These are phyloP conservation scores for Poecilobothrus nobilitatus DNA, from an alignment of 2,888 invertebrate genomes.

Conservation along the genomic window DNA sequence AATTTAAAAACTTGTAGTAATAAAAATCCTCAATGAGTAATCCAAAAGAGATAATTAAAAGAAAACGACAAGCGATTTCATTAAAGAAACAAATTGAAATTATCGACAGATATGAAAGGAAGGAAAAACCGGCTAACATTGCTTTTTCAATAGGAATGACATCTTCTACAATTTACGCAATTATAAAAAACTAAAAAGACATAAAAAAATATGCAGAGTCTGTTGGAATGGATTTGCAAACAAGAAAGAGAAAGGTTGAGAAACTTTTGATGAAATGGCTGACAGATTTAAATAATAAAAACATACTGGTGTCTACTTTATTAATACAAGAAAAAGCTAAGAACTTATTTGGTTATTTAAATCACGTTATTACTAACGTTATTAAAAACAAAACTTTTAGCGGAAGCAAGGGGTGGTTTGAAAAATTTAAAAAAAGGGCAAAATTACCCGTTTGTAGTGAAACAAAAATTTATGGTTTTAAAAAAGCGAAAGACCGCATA, in stretches of 20 bases:
- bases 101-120: background rate
- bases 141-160: background rate
- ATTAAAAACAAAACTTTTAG: background rate
- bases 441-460: background rate
- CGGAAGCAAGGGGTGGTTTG: background rate
- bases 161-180: background rate
- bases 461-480: background rate
- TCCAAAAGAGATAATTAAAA: too few species aligned
- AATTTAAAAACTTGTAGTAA: too few species aligned
- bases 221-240: background rate
- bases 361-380: background rate
- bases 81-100: background rate
- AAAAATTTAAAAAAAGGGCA: background rate
- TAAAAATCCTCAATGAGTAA: too few species aligned
- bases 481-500: slow-evolving; percentile 2
- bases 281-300: background rate
- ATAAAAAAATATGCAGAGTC: background rate
- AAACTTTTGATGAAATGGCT: background rate
- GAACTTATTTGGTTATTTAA: background rate
- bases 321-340: background rate
- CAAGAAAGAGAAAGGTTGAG: background rate
- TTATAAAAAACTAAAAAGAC: background rate
- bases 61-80: background rate
- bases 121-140: background rate
- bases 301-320: too few species aligned